These are phyloP conservation scores for Lucinisca nassula DNA, from an alignment of 2,888 invertebrate species.

Conservation along the genomic window DNA sequence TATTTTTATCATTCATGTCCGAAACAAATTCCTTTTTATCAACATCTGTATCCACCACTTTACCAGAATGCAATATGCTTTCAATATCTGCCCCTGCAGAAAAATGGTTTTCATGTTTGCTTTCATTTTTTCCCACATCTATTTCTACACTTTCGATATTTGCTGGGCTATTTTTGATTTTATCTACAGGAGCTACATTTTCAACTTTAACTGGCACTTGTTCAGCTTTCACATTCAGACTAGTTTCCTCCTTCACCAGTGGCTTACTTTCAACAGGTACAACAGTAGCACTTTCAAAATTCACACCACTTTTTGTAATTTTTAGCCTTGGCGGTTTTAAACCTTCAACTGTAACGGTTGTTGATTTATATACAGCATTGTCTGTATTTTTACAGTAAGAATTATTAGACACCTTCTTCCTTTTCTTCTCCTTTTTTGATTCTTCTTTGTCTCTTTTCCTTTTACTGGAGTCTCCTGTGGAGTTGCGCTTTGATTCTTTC, in stretches of 20 bases:
- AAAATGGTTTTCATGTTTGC: not conserved
- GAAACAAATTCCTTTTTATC: not conserved
- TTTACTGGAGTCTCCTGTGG: constrained; percentile 76
- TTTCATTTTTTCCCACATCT: not conserved
- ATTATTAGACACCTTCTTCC: constrained; percentile 73
- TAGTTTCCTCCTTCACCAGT: not conserved
- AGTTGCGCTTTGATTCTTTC: constrained; percentile 77
- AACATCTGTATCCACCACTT: not conserved
- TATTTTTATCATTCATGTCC: not conserved
- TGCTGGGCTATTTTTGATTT: not conserved
- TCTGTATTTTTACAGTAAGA: constrained; percentile 72
- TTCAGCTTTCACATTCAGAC: not conserved
- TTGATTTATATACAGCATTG: constrained; percentile 79
- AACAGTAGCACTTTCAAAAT: constrained; percentile 11
- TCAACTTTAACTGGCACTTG: not conserved
- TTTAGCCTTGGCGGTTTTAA: constrained; percentile 81
- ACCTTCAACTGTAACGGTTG: constrained; percentile 78
- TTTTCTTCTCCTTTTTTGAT: constrained; percentile 80
- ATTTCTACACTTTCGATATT: not conserved
- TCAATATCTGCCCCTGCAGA: not conserved
- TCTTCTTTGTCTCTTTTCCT: constrained; percentile 81
- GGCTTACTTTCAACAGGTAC: not conserved
- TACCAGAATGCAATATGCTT: not conserved
- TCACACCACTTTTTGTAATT: constrained; percentile 76
- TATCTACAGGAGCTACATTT: not conserved